Evolutionary conservation across 1,140 invertebrate species (phyloP), one percentile per base, ranked within the genome.

Genomic region (Mycetomoellerius zeteki): DNA sequence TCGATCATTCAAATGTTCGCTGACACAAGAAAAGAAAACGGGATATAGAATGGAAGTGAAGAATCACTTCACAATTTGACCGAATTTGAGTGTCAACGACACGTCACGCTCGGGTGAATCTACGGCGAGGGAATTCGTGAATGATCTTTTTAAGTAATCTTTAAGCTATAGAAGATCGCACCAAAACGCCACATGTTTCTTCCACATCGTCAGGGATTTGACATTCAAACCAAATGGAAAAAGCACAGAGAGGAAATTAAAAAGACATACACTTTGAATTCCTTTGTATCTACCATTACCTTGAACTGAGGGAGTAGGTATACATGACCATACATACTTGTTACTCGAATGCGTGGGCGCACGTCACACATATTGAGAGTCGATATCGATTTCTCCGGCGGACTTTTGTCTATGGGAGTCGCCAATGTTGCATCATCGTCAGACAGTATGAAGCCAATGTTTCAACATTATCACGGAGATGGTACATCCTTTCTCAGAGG

Each of bases 71-170:
- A 77, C 54, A 60, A 89, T 33, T 82, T 30, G 64, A 90, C 10
- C 43, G 43, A 82, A 86, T 78, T 90, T 30, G 67, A 89, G 81
- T 89, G 64, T 89, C 87, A 84, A 90, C 52, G 33, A 85, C 86
- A 69, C 84, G 84, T 72, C 64, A 87, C 71, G 47, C 71, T 62
- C 54, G 58, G 72, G 62, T 27, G 27, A 76, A 78, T 60, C 43
- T 58, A 54, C 27, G 19, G 0, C 7, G 33, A 82, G 14, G 16
- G 52, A 12, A 37, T 37, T 37, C 19, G 16, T 43, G 62, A 5
- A 60, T 8, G 37, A 64, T 60, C 37, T 58, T 86, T 27, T 16
- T 37, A 33, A 43, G 24, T 8, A 8, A 10, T 60, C 24, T n/a
- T 16, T 16, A 24, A 21, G 1, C 14, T 24, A 69, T 7, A 21